Evolutionary conservation across 1,140 invertebrate genomes (phyloP), one percentile per base, ranked within the genome.

Genomic region (Thaumetopoea pityocampa): DNA sequence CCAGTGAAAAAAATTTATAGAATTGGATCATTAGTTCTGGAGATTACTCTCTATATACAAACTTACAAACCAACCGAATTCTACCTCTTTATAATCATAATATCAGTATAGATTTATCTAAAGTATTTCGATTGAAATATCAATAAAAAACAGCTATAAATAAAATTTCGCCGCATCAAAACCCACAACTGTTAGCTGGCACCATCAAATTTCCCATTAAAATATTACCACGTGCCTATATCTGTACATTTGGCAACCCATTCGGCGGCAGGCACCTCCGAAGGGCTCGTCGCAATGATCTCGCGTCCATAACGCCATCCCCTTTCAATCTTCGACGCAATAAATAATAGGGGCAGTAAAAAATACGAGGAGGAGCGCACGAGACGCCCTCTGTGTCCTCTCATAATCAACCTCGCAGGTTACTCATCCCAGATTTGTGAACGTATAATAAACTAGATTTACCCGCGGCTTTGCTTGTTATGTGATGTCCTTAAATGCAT

Each of bases 321-420:
- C 78, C 71, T 81, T 82, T 79, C 74, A 79, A 82, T 82, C 78
- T 82, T 67, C 74, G 46, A 50, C 58, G 68, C 67, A 81, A 81
- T 81, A 82, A 82, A 82, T 82, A 82, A 81, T 68, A 77, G 68
- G 74, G 72, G 62, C 73, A 74, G 67, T 76, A 77, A 79, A 79
- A 70, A 63, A 66, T 58, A 36, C 44, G 61, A 57, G 56, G 58
- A 63, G 57, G 43, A 65, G 54, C 59, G 55, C 51, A 48, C 37
- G 59, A 47, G 52, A 47, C 62, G 53, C 57, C 66, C 66, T 55
- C 42, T n/a, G 26, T 41, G 32, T 49, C 36, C 42, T 48, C 40
- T 49, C 34, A 52, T 52, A 62, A 53, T 44, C 57, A 54, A 65
- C 53, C 37, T 60, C 62, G 51, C 50, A 49, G 38, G 52, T 51